Evolutionary conservation across 2,888 invertebrate species (phyloP), one percentile per base, ranked within the genome.

Genomic region (Lycaena phlaeas): DNA sequence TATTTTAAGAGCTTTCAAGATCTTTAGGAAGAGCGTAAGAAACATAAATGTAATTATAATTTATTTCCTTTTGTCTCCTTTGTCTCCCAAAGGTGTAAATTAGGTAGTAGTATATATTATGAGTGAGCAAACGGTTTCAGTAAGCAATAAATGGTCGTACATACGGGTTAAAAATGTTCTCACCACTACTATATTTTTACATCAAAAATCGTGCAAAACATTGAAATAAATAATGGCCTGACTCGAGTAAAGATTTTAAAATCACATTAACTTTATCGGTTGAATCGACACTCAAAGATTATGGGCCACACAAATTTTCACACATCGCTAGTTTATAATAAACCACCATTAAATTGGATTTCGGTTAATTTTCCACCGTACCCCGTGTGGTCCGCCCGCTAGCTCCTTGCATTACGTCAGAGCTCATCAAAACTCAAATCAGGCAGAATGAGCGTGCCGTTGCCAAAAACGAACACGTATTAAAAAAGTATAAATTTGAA

Each of bases 321-420:
- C 41, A 41, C 37, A 38, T 29, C 29, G 18, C 26, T 37, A 55
- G 53, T 51, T 61, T 54, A 57, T 63, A 65, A 70, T 64, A 61
- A 54, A 62, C 61, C 60, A 54, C 58, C 65, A 68, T 68, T 62
- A 72, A 73, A 73, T 74, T 66, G 65, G 69, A 71, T 73, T 74
- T 73, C 57, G 63, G 68, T 65, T 61, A 66, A 54, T 57, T 56
- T 63, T 62, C 61, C 57, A 57, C 62, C 61, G 50, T 52, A 52
- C 49, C 50, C 41, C 48, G 70, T 68, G 73, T 69, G 73, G 72
- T 67, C 73, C 61, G 43, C 49, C 40, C 45, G 45, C 49, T 43
- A 43, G 71, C 74, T 74, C 55, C 74, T 71, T 69, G 72, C 71
- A 61, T 74, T 73, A 74, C 71, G 71, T 68, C 71, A 68, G 59